Conservation (phyloP, 2,797 vertebrate species). For the Gadopsis bispinosus region DNA sequence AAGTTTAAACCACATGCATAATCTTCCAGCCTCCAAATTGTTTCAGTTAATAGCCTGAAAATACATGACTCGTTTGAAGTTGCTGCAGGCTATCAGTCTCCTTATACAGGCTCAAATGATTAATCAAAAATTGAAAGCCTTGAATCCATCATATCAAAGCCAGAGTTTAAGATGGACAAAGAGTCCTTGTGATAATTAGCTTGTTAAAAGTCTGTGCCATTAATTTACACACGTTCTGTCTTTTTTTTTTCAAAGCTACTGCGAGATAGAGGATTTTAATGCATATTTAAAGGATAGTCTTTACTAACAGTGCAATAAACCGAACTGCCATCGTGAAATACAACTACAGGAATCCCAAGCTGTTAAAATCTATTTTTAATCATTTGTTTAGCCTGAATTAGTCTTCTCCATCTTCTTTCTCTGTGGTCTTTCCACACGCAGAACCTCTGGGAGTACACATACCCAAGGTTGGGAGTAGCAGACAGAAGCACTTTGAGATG, state of each 20-base stretch:
- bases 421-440: conserved; percentile 47
- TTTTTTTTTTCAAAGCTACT: conserved; percentile 8
- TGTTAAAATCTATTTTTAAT: conserved; percentile 57
- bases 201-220: conserved; percentile 29
- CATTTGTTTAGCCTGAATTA: conserved; percentile 55
- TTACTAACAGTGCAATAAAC: conserved; percentile 22
- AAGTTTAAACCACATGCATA: conserved; percentile 19
- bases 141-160: conserved; percentile 40
- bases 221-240: conserved; percentile 15
- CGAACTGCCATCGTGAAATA: conserved; percentile 27
- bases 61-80: conserved; percentile 13
- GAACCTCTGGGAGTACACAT: conserved; percentile 52
- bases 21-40: conserved; percentile 27
- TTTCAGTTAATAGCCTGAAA: conserved; percentile 39
- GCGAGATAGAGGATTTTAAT: conserved; percentile 4
- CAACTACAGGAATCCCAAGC: conserved; percentile 40
- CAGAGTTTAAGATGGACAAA: conserved; percentile 23
- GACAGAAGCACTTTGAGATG: conserved; percentile 55
- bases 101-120: conserved; percentile 48
- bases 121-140: conserved; percentile 39
- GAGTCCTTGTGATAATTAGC: conserved; percentile 42
- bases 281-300: conserved; percentile 10
- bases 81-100: conserved; percentile 30
- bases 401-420: conserved; percentile 32
- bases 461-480: conserved; percentile 44